Percentiles rank a stretch among this genome's conserved stretches.
Evolutionary conservation across 2,888 invertebrate species (phyloP).

Genomic region (Hyposoter dolosus): DNA sequence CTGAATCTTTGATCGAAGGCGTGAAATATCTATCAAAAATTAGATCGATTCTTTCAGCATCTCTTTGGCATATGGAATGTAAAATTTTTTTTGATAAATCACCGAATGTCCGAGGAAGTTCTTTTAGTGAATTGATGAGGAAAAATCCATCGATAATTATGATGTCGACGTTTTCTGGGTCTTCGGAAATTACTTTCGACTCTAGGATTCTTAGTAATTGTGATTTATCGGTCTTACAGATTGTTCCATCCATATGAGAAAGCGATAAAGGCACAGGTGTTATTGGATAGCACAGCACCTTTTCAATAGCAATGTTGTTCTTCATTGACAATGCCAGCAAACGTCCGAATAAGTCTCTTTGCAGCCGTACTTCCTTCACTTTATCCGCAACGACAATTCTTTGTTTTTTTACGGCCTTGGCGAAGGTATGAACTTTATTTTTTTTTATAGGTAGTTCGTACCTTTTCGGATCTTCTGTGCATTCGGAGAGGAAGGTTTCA

Average conservation of each 20-base stretch:
- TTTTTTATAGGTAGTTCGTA: slow-evolving; percentile 65
- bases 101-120: slow-evolving; percentile 52
- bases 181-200: neutral
- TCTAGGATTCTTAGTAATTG: slow-evolving; percentile 1
- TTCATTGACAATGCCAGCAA: slow-evolving; percentile 63
- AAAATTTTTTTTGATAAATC: slow-evolving; percentile 51
- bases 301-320: slow-evolving; percentile 37
- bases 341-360: slow-evolving; percentile 65
- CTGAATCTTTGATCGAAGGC: slow-evolving; percentile 68
- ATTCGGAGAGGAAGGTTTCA: slow-evolving; percentile 67
- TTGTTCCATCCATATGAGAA: slow-evolving; percentile 52
- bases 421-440: slow-evolving; percentile 70
- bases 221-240: slow-evolving; percentile 41
- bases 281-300: slow-evolving; percentile 51
- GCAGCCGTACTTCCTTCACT: slow-evolving; percentile 62
- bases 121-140: slow-evolving; percentile 48
- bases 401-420: slow-evolving; percentile 53
- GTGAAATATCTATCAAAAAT: slow-evolving; percentile 63
- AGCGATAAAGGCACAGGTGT: slow-evolving; percentile 47
- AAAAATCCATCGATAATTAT: slow-evolving; percentile 66
- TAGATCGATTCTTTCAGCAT: slow-evolving; percentile 35
- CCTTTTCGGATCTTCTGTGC: slow-evolving; percentile 56
- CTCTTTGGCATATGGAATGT: neutral
- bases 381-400: slow-evolving; percentile 52
- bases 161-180: slow-evolving; percentile 39